A percentile compares a stretch with the other conserved stretches of the same genome.
Evolutionary conservation across 1,140 invertebrate genomes (phyloP).

Genomic region (Sminthurides bifidus): DNA sequence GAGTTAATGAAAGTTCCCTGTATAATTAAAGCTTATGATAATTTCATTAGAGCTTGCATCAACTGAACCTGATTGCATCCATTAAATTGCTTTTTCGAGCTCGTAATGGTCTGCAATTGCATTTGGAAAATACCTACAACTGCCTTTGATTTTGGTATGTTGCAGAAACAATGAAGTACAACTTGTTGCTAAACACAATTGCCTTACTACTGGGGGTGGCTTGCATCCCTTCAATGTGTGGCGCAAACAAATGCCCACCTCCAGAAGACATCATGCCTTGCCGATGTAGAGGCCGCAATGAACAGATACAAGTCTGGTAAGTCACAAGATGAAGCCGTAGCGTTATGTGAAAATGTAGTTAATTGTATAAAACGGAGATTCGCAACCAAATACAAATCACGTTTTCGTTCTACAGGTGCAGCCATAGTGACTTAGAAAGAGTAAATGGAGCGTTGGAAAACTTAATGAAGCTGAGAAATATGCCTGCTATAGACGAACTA

Average conservation of each 20-base stretch:
- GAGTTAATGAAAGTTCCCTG: too few relatives aligned
- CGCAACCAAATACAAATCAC: not conserved
- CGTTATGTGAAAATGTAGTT: too few relatives aligned
- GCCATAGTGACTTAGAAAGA: constrained; percentile 67
- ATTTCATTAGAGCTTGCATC: too few relatives aligned
- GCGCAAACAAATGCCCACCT: constrained; percentile 43
- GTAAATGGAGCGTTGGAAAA: constrained; percentile 55
- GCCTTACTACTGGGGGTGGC: too few relatives aligned
- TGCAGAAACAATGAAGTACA: too few relatives aligned
- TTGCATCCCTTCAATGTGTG: constrained; percentile 22
- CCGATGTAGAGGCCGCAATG: constrained; percentile 49
- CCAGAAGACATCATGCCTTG: constrained; percentile 54
- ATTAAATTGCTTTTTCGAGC: too few relatives aligned
- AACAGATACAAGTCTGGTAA: constrained; percentile 58
- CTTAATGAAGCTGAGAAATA: constrained; percentile 46
- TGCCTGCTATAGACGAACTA: constrained; percentile 53
- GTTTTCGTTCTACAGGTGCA: constrained; percentile 52
- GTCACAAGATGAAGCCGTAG: constrained; percentile 3
- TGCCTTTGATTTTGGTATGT: too few relatives aligned
- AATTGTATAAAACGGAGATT: not conserved
- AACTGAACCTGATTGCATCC: too few relatives aligned
- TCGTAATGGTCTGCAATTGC: too few relatives aligned
- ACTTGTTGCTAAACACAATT: too few relatives aligned
- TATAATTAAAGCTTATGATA: too few relatives aligned
- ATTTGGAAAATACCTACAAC: too few relatives aligned